Evolutionary conservation across 2,888 invertebrate species (phyloP).

Genomic region (Parochlus steinenii): DNA sequence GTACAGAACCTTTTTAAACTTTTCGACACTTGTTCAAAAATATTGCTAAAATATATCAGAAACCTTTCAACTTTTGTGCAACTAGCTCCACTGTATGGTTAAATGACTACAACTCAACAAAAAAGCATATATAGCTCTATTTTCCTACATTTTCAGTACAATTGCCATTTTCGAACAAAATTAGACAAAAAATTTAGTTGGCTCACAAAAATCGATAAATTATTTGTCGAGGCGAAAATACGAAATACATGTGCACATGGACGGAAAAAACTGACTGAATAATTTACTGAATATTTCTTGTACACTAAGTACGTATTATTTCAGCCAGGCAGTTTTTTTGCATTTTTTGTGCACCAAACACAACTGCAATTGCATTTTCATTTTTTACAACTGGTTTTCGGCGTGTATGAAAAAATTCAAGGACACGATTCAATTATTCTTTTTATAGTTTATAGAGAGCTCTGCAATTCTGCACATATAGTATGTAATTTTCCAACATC

Average conservation of each 20-base stretch:
- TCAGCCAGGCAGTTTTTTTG: too few species aligned
- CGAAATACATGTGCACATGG: neutral
- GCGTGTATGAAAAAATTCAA: conserved; percentile 11
- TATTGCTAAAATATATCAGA: too few species aligned
- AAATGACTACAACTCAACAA: too few species aligned
- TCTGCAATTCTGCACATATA: conserved; percentile 2
- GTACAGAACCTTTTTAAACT: too few species aligned
- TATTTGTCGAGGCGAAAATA: neutral
- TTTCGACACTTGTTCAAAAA: too few species aligned
- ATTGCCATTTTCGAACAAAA: neutral
- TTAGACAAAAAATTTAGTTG: neutral
- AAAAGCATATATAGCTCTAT: too few species aligned
- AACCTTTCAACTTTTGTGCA: too few species aligned
- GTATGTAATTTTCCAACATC: conserved; percentile 7
- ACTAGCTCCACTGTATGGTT: too few species aligned
- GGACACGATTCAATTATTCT: conserved; percentile 13
- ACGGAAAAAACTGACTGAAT: neutral
- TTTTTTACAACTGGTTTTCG: conserved; percentile 12
- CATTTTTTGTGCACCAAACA: conserved; percentile 12
- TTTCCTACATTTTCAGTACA: too few species aligned
- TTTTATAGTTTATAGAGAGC: too few species aligned
- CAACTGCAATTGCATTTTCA: conserved; percentile 11
- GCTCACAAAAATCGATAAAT: neutral
- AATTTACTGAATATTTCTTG: neutral
- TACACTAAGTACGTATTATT: too few species aligned